Evolutionary conservation across 2,797 vertebrate genomes (phyloP).

Genomic region (Crypturellus tataupa): DNA sequence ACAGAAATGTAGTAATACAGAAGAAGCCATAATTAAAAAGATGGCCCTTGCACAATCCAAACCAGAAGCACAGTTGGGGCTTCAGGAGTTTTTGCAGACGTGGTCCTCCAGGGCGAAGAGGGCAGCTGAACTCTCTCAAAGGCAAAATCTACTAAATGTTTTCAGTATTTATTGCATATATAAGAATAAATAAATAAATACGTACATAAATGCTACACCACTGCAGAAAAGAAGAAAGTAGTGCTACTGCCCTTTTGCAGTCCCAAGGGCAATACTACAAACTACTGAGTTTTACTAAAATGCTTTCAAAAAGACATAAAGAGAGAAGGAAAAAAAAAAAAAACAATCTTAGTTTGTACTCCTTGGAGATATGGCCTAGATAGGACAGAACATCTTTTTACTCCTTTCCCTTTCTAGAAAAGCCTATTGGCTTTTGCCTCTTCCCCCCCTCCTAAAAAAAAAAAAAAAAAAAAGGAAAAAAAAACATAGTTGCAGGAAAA

Average conservation of each 20-base stretch:
- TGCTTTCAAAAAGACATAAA: neutral
- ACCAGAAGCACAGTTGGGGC: neutral
- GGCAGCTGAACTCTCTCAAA: neutral
- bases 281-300: conserved; percentile 1
- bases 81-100: neutral
- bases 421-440: neutral
- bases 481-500: neutral
- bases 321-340: neutral
- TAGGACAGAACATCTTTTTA: conserved; percentile 10
- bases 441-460: neutral
- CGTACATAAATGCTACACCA: neutral
- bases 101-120: neutral
- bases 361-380: conserved; percentile 26
- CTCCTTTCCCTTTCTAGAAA: conserved; percentile 31
- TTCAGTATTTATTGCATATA: neutral
- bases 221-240: neutral
- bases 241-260: neutral
- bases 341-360: neutral
- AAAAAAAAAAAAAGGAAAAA: no score
- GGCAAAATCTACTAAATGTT: neutral
- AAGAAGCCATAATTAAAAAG: neutral
- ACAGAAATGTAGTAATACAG: neutral
- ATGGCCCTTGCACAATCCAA: neutral
- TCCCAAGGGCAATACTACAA: neutral
- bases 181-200: no score